A percentile compares a stretch with the other conserved stretches of the same genome.
phyloP scores from a whole-genome alignment of 2,797 vertebrate species.

The Squalus acanthias region DNA sequence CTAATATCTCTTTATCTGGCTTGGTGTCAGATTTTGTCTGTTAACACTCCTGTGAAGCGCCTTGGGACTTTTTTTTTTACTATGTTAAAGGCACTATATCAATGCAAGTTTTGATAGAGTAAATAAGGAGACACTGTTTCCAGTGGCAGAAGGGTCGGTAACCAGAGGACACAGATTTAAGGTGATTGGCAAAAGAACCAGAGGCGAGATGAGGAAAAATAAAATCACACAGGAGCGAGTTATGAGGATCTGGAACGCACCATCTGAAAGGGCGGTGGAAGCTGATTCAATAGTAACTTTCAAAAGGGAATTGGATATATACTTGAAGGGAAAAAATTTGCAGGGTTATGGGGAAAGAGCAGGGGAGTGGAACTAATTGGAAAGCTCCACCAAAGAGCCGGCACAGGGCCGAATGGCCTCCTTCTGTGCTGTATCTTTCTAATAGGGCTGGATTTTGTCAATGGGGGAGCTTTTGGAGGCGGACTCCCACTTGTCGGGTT shows the following conservation, averaged over 20 bases:
- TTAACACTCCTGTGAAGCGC: neutral
- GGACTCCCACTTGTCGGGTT: no score
- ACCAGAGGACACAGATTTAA: neutral
- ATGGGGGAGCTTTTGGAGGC: no score
- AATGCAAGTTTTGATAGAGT: neutral
- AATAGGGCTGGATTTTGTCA: no score
- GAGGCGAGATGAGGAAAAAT: neutral
- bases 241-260: neutral
- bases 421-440: no score
- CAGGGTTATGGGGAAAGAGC: neutral
- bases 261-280: neutral
- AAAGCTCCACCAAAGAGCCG: no score
- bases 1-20: neutral
- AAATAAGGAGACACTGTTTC: neutral
- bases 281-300: neutral
- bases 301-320: neutral
- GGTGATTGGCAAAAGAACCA: neutral
- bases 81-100: neutral
- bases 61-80: neutral
- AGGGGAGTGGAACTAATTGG: neutral
- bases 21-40: neutral
- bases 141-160: neutral
- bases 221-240: neutral
- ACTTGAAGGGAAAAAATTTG: neutral
- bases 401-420: no score